Conservation (phyloP, 2,113 vertebrate genomes). For the Bubo bubo region DNA sequence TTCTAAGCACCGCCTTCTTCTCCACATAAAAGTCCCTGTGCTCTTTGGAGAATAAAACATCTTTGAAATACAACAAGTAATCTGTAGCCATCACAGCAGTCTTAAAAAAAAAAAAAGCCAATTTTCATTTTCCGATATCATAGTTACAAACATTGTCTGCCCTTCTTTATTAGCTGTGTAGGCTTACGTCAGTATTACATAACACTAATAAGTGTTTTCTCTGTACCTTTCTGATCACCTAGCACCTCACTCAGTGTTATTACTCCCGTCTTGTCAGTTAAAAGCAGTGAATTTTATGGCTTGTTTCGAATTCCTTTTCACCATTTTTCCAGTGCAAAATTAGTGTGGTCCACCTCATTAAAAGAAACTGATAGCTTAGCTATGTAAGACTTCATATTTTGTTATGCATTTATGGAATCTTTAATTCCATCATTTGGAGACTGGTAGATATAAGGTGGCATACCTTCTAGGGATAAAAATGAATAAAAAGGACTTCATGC, state of each 20-base stretch:
- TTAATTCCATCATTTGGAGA: not conserved
- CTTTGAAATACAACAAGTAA: conserved; percentile 27
- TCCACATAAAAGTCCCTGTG: not conserved
- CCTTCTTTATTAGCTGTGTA: not conserved
- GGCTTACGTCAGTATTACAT: not conserved
- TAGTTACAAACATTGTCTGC: not conserved
- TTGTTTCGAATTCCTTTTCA: not conserved
- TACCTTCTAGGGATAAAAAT: not conserved
- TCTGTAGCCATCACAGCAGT: not conserved
- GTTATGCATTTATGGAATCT: not conserved
- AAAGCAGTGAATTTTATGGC: not conserved
- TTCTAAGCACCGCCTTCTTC: not conserved
- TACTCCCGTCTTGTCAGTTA: not conserved
- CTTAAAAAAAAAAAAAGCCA: not conserved
- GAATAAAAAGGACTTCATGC: not conserved
- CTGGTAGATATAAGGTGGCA: not conserved
- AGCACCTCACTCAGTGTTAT: not conserved
- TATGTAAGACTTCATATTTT: not conserved
- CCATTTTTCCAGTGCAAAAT: not conserved
- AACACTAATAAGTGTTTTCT: not conserved
- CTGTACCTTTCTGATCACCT: not conserved
- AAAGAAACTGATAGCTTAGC: not conserved
- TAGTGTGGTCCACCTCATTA: not conserved
- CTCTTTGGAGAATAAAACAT: not conserved
- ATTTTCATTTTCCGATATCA: not conserved